Conservation (phyloP, 1,140 invertebrate species). For the Heterodera schachtii region DNA sequence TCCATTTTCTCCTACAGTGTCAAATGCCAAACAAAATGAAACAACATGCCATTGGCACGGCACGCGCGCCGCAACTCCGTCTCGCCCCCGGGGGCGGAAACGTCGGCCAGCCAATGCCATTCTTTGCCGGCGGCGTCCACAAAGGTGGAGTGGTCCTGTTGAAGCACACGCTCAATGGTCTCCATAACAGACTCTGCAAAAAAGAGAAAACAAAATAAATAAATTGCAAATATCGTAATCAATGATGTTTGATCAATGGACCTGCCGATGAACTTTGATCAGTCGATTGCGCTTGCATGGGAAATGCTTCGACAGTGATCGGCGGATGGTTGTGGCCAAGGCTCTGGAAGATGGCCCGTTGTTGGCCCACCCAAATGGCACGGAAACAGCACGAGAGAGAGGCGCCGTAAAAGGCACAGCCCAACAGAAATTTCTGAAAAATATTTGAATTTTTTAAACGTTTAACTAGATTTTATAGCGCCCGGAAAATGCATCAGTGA, state of each 20-base stretch:
- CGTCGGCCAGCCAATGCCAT: background rate
- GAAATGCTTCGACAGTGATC: background rate
- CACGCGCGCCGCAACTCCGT: background rate
- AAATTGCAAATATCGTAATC: background rate
- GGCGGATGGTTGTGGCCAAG: background rate
- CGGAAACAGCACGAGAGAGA: background rate
- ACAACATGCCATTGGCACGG: background rate
- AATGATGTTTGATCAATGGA: background rate
- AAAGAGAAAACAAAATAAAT: background rate
- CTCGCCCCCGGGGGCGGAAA: background rate
- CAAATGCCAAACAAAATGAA: background rate
- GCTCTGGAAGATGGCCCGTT: background rate
- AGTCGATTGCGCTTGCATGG: background rate
- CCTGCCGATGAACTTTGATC: background rate
- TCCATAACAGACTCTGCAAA: background rate
- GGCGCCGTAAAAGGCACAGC: background rate
- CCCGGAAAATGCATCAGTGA: too few relatives aligned
- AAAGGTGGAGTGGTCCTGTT: background rate
- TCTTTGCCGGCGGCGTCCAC: background rate
- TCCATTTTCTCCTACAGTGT: too few relatives aligned
- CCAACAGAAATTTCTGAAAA: background rate
- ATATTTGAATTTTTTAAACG: too few relatives aligned
- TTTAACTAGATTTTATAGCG: too few relatives aligned
- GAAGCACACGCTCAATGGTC: background rate
- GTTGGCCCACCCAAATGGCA: background rate